Evolutionary conservation across 1,140 invertebrate species (phyloP).

Genomic region (Agrilus planipennis): DNA sequence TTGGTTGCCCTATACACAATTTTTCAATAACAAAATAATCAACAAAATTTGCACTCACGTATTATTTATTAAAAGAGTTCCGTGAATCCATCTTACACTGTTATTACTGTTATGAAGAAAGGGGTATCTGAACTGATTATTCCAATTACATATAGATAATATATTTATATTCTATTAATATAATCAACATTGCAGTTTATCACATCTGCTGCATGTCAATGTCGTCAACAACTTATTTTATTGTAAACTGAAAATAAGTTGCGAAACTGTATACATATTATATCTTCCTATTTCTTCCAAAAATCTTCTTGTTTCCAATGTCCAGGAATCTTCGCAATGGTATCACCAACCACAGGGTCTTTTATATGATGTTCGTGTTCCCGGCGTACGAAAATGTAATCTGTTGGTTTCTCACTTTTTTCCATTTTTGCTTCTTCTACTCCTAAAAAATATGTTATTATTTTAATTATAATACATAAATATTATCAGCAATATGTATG

Average conservation of each 20-base stretch:
- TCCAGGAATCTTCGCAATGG: slow-evolving; percentile 4
- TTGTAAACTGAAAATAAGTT: neutral
- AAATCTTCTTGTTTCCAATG: slow-evolving; percentile 8
- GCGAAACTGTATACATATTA: neutral
- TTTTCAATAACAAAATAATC: no score
- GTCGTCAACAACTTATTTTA: neutral
- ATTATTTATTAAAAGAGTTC: no score
- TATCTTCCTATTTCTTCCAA: slow-evolving; percentile 3
- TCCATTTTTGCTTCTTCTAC: neutral
- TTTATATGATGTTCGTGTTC: no score
- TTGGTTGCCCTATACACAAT: no score
- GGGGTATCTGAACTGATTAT: no score
- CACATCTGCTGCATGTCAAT: neutral
- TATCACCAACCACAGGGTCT: no score
- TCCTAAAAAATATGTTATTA: slow-evolving; percentile 3
- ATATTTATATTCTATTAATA: slow-evolving; percentile 3
- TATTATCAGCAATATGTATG: no score
- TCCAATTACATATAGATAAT: no score
- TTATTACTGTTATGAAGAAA: no score
- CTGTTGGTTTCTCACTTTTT: slow-evolving; percentile 2
- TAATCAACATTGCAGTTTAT: neutral
- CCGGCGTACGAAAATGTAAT: no score
- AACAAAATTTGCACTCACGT: no score
- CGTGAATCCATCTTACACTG: no score
- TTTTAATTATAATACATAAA: neutral